Evolutionary conservation across 37 sponge, comb jelly and placozoan genomes (phyloP), one percentile per base, ranked within the genome.

Genomic region (Petrosia ficiformis): DNA sequence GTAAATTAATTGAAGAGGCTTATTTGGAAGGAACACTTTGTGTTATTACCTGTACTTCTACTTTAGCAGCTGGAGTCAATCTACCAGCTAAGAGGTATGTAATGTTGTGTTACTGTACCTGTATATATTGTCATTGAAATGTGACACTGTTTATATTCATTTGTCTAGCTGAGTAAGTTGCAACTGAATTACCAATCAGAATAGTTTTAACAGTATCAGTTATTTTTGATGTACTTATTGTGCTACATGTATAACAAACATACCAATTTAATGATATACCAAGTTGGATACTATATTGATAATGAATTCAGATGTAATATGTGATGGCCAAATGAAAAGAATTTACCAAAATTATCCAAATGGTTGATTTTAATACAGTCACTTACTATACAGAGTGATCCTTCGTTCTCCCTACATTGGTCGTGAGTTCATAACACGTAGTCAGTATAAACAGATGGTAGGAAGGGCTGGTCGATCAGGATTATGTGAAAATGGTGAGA

Each of bases 381-480:
- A 19, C 54, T 48, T 14, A 19, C 24, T 33, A 32, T 25, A 40
- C 77, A 93, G 97, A 59, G 97, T 97, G 31, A 93, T 97, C 34
- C 44, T 97, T 41, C 83, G 97, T 11, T 80, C 86, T 66, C 94
- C 95, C 1, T 88, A 84, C 65, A 80, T 93, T n/a, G 94, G 97
- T 2, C 73, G 44, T 39, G 70, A 80, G 54, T 76, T 93, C 35
- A 56, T 97, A 42, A 78, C 82, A 11, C 78, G 73, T 33, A 93
- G 90, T 67, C 86, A 88, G 61, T 97, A 97, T 75, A 80, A 91
- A 67, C 97, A 97, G 76, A 97, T 97, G 97, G 83, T 85, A 25
- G 97, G 97, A 10, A 71, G 97, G 52, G 97, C 97, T 34, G 97
- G 97, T n/a, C 88, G 97, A 74, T 86, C 89, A 36, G 97, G 97